These are phyloP conservation scores for Scomber colias DNA, from an alignment of 2,113 vertebrate species.

Conservation along the genomic window DNA sequence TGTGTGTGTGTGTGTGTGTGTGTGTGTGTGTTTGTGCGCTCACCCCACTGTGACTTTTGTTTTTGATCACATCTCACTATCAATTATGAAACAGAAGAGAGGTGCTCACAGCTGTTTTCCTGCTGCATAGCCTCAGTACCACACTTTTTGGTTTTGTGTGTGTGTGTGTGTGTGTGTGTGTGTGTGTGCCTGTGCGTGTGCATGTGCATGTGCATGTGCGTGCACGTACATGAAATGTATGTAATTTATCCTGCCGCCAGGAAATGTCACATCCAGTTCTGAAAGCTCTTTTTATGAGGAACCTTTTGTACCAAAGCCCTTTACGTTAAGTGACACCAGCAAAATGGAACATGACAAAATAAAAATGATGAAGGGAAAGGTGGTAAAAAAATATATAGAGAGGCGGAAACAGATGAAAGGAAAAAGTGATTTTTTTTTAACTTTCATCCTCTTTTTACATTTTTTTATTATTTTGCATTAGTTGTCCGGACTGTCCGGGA, in stretches of 20 bases:
- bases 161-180: constrained; percentile 18
- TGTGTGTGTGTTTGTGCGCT: background rate
- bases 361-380: background rate
- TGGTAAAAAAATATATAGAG: background rate
- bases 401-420: constrained; percentile 13
- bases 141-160: background rate
- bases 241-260: constrained; percentile 22
- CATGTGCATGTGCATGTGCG: constrained; percentile 13
- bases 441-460: background rate
- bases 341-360: constrained; percentile 7
- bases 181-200: background rate
- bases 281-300: constrained; percentile 14
- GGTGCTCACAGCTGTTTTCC: constrained; percentile 29
- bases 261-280: constrained; percentile 33
- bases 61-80: constrained; percentile 35
- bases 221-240: constrained; percentile 11
- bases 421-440: background rate
- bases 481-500: background rate
- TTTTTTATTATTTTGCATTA: background rate
- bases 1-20: background rate
- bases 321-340: constrained; percentile 15
- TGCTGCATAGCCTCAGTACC: constrained; percentile 17
- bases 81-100: constrained; percentile 34
- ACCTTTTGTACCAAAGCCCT: constrained; percentile 26
- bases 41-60: constrained; percentile 12